Conservation (phyloP, 2,113 vertebrate species). For the Mirza zaza region DNA sequence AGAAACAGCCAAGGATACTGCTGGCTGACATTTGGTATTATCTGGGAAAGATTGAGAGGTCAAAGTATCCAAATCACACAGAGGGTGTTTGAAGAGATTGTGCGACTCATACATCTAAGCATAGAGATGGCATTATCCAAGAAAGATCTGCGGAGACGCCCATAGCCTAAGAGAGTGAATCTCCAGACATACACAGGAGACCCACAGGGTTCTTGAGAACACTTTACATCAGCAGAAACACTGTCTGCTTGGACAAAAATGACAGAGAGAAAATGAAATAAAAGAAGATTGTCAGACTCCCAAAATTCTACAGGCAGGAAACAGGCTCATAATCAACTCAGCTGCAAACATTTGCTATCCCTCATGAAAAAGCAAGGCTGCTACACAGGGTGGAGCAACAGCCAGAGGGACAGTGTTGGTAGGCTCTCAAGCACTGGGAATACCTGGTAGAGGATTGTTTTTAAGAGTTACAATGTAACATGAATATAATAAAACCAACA, state of each 20-base stretch:
- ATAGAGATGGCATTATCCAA: neutral
- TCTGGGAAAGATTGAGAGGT: neutral
- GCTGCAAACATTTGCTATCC: neutral
- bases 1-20: neutral
- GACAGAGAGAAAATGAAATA: neutral
- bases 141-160: neutral
- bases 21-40: neutral
- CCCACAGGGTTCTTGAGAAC: neutral
- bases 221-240: neutral
- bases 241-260: neutral
- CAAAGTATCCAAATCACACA: neutral
- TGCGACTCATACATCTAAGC: neutral
- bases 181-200: neutral
- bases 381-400: neutral
- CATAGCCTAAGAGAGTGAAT: neutral
- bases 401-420: neutral
- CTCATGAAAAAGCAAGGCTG: neutral
- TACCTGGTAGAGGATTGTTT: neutral
- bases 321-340: neutral
- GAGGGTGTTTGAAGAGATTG: neutral
- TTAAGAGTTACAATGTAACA: neutral
- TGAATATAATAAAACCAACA: neutral
- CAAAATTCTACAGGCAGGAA: neutral
- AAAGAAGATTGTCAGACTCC: neutral
- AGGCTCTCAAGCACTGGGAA: neutral